phyloP scores from a whole-genome alignment of 2,113 vertebrate species.

The Crotophaga sulcirostris region DNA sequence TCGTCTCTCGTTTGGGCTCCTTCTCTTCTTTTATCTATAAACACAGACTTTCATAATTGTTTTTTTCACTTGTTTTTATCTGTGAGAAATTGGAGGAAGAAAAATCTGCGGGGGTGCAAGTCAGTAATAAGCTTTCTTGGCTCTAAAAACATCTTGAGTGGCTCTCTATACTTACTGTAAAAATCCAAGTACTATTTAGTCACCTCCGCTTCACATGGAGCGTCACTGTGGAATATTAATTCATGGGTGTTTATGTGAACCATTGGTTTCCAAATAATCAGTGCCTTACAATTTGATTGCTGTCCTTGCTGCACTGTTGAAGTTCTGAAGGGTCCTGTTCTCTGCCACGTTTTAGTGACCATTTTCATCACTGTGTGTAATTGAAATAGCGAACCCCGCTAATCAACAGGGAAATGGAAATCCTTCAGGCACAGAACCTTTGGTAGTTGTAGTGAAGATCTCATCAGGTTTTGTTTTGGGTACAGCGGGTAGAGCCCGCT shows the following conservation, averaged over 20 bases:
- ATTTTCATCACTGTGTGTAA: not conserved
- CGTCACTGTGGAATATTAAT: accelerated
- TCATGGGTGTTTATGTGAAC: not conserved
- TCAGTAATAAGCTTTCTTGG: not conserved
- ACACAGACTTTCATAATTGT: not conserved
- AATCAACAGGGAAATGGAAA: not conserved
- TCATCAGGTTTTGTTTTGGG: not conserved
- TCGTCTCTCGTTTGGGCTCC: not conserved
- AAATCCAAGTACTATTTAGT: not conserved
- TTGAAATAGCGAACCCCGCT: not conserved
- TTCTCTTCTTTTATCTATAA: not conserved
- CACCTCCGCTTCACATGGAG: not conserved
- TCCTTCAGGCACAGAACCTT: not conserved
- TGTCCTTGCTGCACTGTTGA: not conserved
- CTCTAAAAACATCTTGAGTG: not conserved
- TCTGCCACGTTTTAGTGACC: not conserved
- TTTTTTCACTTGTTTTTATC: not conserved
- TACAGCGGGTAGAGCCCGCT: not conserved
- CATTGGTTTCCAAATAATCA: not conserved
- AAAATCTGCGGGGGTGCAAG: not conserved
- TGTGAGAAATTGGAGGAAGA: not conserved
- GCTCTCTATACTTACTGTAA: not conserved
- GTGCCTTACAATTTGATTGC: not conserved
- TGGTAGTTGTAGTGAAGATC: not conserved
- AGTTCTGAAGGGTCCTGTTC: not conserved